phyloP scores from a whole-genome alignment of 2,797 vertebrate species.

The Sus cebifrons region DNA sequence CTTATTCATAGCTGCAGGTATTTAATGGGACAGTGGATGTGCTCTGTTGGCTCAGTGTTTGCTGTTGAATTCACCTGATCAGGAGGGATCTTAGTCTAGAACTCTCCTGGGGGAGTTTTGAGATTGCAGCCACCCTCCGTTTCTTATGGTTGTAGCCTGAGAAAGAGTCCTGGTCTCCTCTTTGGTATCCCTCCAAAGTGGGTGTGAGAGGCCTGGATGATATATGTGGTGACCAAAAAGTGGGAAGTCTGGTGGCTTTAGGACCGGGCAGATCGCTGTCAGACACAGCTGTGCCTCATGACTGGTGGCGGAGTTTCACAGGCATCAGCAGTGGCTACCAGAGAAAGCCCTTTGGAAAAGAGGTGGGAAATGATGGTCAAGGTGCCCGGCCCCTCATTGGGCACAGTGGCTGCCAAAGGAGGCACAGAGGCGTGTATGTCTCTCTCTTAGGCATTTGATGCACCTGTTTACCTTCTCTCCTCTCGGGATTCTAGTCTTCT shows the following conservation, averaged over 20 bases:
- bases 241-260: neutral
- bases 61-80: neutral
- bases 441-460: neutral
- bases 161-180: neutral
- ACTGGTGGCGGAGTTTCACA: neutral
- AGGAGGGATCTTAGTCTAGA: neutral
- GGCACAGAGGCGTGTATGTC: neutral
- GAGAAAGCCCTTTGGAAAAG: neutral
- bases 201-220: neutral
- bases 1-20: neutral
- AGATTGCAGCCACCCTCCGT: neutral
- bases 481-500: neutral
- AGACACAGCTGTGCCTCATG: neutral
- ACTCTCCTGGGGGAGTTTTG: neutral
- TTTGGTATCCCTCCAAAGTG: neutral
- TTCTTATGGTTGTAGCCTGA: neutral
- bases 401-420: neutral
- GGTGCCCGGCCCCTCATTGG: neutral
- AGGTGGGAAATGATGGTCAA: neutral
- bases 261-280: neutral
- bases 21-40: neutral
- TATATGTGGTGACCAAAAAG: neutral
- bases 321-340: neutral
- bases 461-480: neutral
- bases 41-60: neutral